Evolutionary conservation across 2,113 vertebrate species (phyloP).

Genomic region (Urocolius indicus): DNA sequence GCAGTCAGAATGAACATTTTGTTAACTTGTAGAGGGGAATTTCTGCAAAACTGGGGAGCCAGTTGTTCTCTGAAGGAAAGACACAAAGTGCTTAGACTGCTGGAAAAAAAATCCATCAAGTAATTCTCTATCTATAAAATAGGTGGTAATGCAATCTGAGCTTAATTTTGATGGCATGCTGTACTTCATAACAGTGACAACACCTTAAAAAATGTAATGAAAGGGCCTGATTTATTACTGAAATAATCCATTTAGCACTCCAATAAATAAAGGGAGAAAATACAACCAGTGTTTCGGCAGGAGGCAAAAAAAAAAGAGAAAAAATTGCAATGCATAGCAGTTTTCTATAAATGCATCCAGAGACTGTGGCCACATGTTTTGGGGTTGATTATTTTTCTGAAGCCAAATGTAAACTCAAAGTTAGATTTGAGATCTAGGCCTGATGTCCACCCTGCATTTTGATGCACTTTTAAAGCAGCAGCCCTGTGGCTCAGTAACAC

Average conservation of each 20-base stretch:
- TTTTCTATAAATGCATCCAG: constrained; percentile 9
- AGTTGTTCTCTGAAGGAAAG: neutral
- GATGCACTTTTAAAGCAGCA: neutral
- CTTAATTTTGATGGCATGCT: constrained; percentile 72
- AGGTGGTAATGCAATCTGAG: constrained; percentile 69
- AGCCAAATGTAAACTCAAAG: constrained; percentile 12
- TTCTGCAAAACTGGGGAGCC: neutral
- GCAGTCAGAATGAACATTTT: neutral
- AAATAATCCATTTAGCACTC: constrained; percentile 72
- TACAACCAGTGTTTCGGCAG: constrained; percentile 53
- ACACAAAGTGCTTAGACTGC: constrained; percentile 51
- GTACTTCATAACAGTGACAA: constrained; percentile 73
- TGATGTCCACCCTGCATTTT: neutral
- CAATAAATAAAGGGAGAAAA: constrained; percentile 72
- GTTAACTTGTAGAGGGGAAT: neutral
- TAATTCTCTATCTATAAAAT: constrained; percentile 66
- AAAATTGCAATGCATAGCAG: constrained; percentile 47
- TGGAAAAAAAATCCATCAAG: constrained; percentile 59
- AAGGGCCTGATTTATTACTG: constrained; percentile 65
- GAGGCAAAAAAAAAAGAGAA: neutral
- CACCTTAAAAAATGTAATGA: constrained; percentile 73
- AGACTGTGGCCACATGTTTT: neutral
- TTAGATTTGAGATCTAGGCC: neutral
- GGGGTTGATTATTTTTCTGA: constrained; percentile 4
- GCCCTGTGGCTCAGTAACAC: rapidly evolving